phyloP scores from a whole-genome alignment of 2,113 vertebrate genomes.

The Corythoichthys haematopterus region DNA sequence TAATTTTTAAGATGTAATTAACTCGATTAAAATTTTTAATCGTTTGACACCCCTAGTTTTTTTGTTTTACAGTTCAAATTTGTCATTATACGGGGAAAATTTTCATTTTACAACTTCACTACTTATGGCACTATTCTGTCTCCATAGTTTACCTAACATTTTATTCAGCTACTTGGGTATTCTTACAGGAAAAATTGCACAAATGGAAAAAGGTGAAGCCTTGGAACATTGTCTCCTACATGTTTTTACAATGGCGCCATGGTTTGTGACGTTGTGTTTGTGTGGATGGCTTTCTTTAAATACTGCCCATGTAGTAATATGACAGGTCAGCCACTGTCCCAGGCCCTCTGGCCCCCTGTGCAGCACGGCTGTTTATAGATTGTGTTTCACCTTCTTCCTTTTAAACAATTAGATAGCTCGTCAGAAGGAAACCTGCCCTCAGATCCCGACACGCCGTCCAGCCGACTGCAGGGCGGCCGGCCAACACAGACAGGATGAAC shows the following conservation, averaged over 20 bases:
- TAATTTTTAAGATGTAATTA: no score
- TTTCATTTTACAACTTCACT: no score
- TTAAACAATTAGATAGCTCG: constrained; percentile 52
- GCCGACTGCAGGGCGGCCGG: constrained; percentile 12
- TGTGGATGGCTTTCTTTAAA: constrained; percentile 29
- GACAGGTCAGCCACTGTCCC: constrained; percentile 57
- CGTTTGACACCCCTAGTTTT: no score
- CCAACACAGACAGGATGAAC: constrained; percentile 2
- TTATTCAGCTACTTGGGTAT: background rate
- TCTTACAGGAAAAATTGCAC: background rate
- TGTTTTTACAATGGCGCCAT: background rate
- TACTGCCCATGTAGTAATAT: constrained; percentile 11
- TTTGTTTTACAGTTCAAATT: no score
- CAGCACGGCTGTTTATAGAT: constrained; percentile 53
- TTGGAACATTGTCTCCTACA: background rate
- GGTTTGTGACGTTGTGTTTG: background rate
- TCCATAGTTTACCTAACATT: background rate
- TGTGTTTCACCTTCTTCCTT: constrained; percentile 70
- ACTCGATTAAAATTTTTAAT: no score
- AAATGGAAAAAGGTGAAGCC: background rate
- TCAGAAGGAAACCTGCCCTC: constrained; percentile 59
- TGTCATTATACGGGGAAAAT: no score
- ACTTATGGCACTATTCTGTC: background rate
- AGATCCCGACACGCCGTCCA: constrained; percentile 28
- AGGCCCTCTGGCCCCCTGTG: constrained; percentile 40